Conservation (phyloP, 2,797 vertebrate species). For the Dicrostonyx torquatus region DNA sequence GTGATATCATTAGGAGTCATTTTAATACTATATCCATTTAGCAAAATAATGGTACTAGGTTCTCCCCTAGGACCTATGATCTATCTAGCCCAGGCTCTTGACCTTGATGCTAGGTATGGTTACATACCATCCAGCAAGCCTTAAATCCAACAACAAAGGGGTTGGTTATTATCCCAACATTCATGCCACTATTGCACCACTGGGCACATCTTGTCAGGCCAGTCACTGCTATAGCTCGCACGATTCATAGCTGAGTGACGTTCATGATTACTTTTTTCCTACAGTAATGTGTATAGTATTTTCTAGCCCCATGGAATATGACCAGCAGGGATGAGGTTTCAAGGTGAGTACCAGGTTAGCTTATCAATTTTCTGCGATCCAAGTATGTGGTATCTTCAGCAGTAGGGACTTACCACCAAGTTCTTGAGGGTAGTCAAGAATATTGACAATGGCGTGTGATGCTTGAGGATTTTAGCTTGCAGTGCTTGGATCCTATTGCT, state of each 20-base stretch:
- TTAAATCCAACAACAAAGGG: not conserved
- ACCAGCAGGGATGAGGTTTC: not conserved
- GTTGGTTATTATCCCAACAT: not conserved
- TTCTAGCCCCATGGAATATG: not conserved
- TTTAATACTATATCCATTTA: not conserved
- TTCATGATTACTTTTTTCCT: no score
- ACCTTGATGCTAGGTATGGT: not conserved
- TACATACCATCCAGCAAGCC: no score
- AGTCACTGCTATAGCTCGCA: no score
- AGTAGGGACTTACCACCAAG: not conserved
- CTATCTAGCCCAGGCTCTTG: not conserved
- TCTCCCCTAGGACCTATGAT: not conserved
- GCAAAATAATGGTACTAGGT: no score
- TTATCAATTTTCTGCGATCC: not conserved
- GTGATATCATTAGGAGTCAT: not conserved
- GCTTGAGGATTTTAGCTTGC: not conserved
- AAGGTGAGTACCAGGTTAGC: not conserved
- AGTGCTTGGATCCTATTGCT: not conserved
- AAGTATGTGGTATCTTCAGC: not conserved
- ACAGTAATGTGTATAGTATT: not conserved
- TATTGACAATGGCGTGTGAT: not conserved
- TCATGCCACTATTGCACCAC: not conserved
- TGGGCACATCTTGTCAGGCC: not conserved
- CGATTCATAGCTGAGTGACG: no score
- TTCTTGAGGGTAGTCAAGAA: not conserved